These are phyloP conservation scores for Geotrupes spiniger DNA, from an alignment of 2,888 invertebrate species.

Conservation along the genomic window DNA sequence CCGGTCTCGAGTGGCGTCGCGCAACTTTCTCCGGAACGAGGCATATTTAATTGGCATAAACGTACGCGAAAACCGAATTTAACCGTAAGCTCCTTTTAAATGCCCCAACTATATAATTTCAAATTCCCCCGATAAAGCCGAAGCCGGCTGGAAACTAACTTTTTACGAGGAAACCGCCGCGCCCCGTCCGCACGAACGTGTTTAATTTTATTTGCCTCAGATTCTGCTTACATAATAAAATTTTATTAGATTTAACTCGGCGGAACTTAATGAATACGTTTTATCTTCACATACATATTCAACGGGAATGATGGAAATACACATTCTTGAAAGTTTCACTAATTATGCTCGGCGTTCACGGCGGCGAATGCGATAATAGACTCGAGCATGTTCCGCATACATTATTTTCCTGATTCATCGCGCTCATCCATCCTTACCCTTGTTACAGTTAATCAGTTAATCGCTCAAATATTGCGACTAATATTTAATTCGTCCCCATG, in stretches of 20 bases:
- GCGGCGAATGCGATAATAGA: conserved; percentile 12
- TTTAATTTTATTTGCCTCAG: conserved; percentile 5
- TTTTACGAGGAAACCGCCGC: background rate
- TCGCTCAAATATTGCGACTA: too few species aligned
- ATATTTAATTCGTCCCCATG: too few species aligned
- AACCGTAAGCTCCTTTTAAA: too few species aligned
- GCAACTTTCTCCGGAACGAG: too few species aligned
- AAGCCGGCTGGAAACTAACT: conserved; percentile 10
- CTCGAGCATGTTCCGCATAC: conserved; percentile 13
- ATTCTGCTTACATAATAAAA: conserved; percentile 6
- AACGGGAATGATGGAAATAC: conserved; percentile 14
- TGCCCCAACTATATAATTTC: background rate
- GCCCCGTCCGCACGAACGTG: background rate
- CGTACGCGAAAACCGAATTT: too few species aligned
- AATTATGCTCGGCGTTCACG: conserved; percentile 13
- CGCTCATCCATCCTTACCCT: too few species aligned
- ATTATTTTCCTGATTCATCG: conserved; percentile 5
- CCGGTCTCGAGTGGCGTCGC: too few species aligned
- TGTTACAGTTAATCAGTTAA: too few species aligned
- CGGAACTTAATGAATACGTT: conserved; percentile 11
- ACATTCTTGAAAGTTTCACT: conserved; percentile 16
- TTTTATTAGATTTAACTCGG: background rate
- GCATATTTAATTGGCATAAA: too few species aligned
- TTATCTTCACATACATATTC: conserved; percentile 14
- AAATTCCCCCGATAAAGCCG: background rate